Base-by-base conservation (phyloP, 2,797 vertebrate species). In the Fringilla coelebs region DNA sequence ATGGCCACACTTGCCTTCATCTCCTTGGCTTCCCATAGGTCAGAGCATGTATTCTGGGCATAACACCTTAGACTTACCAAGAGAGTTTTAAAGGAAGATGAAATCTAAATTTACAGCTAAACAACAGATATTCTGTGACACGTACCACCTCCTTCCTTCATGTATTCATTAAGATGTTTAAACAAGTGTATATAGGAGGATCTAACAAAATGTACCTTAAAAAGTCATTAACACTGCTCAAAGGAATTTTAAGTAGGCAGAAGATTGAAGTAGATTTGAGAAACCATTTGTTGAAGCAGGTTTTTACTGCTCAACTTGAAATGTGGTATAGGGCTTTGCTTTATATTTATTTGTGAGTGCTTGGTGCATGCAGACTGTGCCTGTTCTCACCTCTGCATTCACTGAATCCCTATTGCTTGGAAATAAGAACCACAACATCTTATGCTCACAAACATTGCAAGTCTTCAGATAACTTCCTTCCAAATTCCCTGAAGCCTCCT, bases 401-500 rank as follows among this genome's bases (percentile, higher is more conserved):
- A 43, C 9, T 60, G 62, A 78, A 57, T 25, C 24, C 21, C 29
- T 75, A 29, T 76, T 20, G 2, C 55, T 80, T 48, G 29, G 13
- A 68, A 78, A 58, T 67, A 84, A 88, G 68, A 74, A 77, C 25
- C 28, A 86, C 51, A 88, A 65, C 6, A 61, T 17, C 22, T 87
- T 55, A 52, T 29, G 45, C 58, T 88, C 54, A 49, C 65, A 68
- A 82, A 36, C 32, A 71, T 46, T 60, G 43, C 79, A 41, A 65
- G 31, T 58, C n/a, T 71, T 81, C 73, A 60, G 54, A 60, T 24
- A 73, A 67, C 36, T 89, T 89, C 41, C 60, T 97, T 81, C 62
- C 62, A 91, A 85, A 84, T 90, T 49, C 79, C 51, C 88, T 49
- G 51, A 85, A 93, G 38, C 26, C 20, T 86, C 43, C 63, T 80